Percentiles rank a stretch among this genome's conserved stretches.
These are phyloP conservation scores for Trachelus iudaicus DNA, from an alignment of 2,888 invertebrate species.

Conservation along the genomic window DNA sequence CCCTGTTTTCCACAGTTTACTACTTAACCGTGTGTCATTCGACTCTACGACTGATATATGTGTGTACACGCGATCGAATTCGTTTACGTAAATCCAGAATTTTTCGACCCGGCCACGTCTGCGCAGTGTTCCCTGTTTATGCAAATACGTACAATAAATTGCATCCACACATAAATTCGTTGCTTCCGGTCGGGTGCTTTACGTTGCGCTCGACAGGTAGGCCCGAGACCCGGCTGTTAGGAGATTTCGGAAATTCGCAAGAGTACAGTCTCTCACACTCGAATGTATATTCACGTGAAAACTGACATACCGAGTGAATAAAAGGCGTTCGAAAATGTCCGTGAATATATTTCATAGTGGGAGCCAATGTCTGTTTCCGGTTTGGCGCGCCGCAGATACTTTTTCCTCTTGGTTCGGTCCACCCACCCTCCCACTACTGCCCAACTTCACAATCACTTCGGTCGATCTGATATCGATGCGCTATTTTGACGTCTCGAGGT, in stretches of 20 bases:
- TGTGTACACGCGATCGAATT: constrained; percentile 12
- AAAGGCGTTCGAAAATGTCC: not conserved
- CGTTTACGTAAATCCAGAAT: constrained; percentile 32
- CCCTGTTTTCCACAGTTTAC: constrained; percentile 2
- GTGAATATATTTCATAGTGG: constrained; percentile 41
- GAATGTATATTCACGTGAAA: not conserved
- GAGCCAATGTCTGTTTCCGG: constrained; percentile 46
- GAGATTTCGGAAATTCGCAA: not conserved
- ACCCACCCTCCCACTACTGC: constrained; percentile 15
- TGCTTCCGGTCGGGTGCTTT: constrained; percentile 55
- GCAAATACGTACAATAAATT: constrained; percentile 58
- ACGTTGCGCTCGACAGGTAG: not conserved
- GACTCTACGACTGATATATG: too few species aligned
- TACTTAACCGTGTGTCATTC: constrained; percentile 14
- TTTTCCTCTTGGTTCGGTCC: constrained; percentile 11
- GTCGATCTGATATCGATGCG: constrained; percentile 46
- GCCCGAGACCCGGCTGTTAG: not conserved
- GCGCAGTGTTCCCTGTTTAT: constrained; percentile 50
- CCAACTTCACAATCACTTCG: constrained; percentile 28
- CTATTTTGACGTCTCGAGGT: not conserved
- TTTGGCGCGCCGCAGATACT: constrained; percentile 44
- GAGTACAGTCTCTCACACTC: constrained; percentile 3
- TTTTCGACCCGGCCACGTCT: constrained; percentile 32
- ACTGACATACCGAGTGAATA: not conserved
- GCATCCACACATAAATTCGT: constrained; percentile 57